Percentiles rank a stretch among this genome's conserved stretches.
Conservation (phyloP, 2,888 invertebrate species). For the Drosophila longiperda region DNA sequence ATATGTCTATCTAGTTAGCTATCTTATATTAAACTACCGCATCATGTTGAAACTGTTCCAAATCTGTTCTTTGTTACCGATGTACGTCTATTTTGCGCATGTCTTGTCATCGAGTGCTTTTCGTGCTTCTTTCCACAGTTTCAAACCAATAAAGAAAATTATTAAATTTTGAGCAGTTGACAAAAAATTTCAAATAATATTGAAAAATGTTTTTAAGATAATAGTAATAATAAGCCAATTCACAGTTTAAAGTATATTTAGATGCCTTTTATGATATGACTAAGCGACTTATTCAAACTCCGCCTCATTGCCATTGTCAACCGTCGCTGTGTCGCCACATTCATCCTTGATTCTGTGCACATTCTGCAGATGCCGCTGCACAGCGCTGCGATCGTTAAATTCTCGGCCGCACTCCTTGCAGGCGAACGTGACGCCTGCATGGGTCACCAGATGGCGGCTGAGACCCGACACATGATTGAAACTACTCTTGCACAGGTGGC, state of each 20-base stretch:
- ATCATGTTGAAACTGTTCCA: constrained; percentile 54
- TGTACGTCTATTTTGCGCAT: constrained; percentile 21
- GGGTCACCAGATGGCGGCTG: constrained; percentile 88
- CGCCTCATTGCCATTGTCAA: constrained; percentile 34
- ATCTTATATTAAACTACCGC: constrained; percentile 31
- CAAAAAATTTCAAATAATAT: constrained; percentile 56
- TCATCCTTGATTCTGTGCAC: constrained; percentile 68
- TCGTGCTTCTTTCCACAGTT: constrained; percentile 49
- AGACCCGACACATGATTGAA: constrained; percentile 87
- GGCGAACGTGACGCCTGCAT: constrained; percentile 88
- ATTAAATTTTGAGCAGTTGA: constrained; percentile 43
- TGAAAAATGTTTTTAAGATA: constrained; percentile 19
- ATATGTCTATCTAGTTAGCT: constrained; percentile 58
- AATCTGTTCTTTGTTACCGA: constrained; percentile 37
- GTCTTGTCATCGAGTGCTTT: constrained; percentile 44
- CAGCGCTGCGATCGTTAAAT: constrained; percentile 90
- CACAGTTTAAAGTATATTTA: background rate
- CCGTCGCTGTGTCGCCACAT: constrained; percentile 26
- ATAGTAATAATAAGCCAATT: background rate
- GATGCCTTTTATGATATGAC: background rate
- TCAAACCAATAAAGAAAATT: constrained; percentile 30
- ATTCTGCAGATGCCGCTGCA: constrained; percentile 87
- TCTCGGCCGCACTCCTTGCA: constrained; percentile 88
- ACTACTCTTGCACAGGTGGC: constrained; percentile 88
- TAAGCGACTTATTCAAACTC: constrained; percentile 26